These are phyloP conservation scores for Mobula hypostoma DNA, from an alignment of 2,113 vertebrate species.

Conservation along the genomic window DNA sequence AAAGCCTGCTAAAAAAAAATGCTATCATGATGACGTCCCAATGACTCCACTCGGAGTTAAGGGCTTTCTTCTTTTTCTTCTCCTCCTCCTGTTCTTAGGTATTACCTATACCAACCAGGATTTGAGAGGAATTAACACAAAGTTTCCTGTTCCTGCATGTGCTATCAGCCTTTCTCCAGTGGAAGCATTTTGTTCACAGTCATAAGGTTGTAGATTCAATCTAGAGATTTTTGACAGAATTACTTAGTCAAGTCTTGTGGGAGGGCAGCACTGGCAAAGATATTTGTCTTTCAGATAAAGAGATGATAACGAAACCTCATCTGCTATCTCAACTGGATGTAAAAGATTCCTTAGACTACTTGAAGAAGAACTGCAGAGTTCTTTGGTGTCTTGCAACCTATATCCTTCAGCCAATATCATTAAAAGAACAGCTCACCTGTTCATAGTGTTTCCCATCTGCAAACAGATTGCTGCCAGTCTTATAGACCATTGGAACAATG, in stretches of 20 bases:
- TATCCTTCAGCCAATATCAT: not conserved
- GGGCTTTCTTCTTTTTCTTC: too few relatives aligned
- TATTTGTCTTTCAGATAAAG: not conserved
- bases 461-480: not conserved
- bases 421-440: not conserved
- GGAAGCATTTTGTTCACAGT: not conserved
- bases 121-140: not conserved
- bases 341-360: not conserved
- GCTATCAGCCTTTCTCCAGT: not conserved
- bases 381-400: not conserved
- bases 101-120: not conserved
- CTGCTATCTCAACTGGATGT: not conserved
- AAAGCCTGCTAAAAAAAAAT: too few relatives aligned
- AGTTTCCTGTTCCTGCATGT: not conserved
- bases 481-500: not conserved
- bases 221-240: not conserved
- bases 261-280: not conserved
- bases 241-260: not conserved
- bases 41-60: too few relatives aligned
- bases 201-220: not conserved
- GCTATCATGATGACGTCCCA: too few relatives aligned
- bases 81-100: too few relatives aligned
- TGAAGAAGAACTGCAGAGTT: not conserved
- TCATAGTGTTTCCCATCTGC: not conserved
- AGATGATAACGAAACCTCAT: not conserved